These are phyloP conservation scores for Callipepla squamata DNA, from an alignment of 2,113 vertebrate genomes.

Conservation along the genomic window DNA sequence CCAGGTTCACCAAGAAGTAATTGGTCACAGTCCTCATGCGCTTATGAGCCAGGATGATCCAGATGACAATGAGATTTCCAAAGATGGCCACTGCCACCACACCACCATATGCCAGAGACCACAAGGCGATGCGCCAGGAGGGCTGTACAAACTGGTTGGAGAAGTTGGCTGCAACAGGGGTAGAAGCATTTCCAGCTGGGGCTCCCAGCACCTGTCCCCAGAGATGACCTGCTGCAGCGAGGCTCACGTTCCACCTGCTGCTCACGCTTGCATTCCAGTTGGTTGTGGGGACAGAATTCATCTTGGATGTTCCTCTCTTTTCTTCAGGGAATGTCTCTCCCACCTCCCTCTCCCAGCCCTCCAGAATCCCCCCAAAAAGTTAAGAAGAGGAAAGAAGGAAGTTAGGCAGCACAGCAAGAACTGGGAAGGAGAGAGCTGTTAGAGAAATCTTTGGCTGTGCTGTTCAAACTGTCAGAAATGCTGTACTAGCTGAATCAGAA, in stretches of 20 bases:
- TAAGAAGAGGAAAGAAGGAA: not conserved
- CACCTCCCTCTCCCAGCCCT: not conserved
- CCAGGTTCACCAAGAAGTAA: conserved; percentile 93
- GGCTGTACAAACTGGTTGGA: conserved; percentile 93
- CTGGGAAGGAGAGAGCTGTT: not conserved
- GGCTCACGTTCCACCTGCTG: conserved; percentile 40
- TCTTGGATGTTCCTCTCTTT: not conserved
- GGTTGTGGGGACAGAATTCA: conserved; percentile 44
- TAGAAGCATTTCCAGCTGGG: conserved; percentile 25
- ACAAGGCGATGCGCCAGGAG: conserved; percentile 92
- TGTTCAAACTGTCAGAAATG: conserved; percentile 5
- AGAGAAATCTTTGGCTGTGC: not conserved
- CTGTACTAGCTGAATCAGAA: not conserved
- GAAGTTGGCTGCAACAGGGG: conserved; percentile 70
- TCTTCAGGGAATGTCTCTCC: not conserved
- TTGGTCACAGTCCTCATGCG: conserved; percentile 97
- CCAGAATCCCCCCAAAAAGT: not conserved
- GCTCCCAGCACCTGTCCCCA: conserved; percentile 7
- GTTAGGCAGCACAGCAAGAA: not conserved
- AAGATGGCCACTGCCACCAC: conserved; percentile 93
- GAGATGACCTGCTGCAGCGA: not conserved
- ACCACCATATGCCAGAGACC: conserved; percentile 91
- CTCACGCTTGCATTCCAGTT: conserved; percentile 27
- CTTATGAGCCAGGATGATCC: conserved; percentile 97
- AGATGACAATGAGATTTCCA: conserved; percentile 94